These are phyloP conservation scores for Nysson spinosus DNA, from an alignment of 2,888 invertebrate genomes.

Conservation along the genomic window DNA sequence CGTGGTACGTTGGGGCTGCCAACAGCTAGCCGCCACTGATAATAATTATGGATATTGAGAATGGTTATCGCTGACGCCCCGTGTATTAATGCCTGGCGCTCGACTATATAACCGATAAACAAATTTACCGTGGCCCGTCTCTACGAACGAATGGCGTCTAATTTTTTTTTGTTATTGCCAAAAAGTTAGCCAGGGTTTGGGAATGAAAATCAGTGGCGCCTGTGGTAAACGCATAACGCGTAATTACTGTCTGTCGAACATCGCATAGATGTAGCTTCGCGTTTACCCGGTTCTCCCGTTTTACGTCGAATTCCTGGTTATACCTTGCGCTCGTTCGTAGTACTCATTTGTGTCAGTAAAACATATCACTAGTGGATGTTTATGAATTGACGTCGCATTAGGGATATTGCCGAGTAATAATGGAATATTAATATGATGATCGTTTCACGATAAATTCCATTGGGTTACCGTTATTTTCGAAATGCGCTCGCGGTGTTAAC, in stretches of 20 bases:
- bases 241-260: conserved; percentile 54
- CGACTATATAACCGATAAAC: conserved; percentile 60
- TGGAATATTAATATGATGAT: conserved; percentile 2
- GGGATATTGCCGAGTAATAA: conserved; percentile 49
- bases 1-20: conserved; percentile 50
- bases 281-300: conserved; percentile 33
- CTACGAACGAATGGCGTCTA: conserved; percentile 44
- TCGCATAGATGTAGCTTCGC: conserved; percentile 20
- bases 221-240: conserved; percentile 48
- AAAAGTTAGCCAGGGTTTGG: conserved; percentile 2
- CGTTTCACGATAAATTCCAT: conserved; percentile 19
- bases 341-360: conserved; percentile 38
- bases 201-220: conserved; percentile 18
- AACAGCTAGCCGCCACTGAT: conserved; percentile 58
- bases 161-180: conserved; percentile 24
- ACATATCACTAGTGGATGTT: conserved; percentile 26
- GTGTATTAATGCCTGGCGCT: conserved; percentile 65
- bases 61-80: conserved; percentile 70
- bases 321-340: conserved; percentile 32
- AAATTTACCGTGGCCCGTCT: conserved; percentile 61
- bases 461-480: conserved; percentile 34
- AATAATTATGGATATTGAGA: conserved; percentile 74
- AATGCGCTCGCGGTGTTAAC: conserved; percentile 23
- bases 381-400: conserved; percentile 47
- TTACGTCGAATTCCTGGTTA: conserved; percentile 37